Percentiles rank a stretch among this genome's conserved stretches.
Conservation (phyloP, 2,113 vertebrate species). For the Salvelinus fontinalis region DNA sequence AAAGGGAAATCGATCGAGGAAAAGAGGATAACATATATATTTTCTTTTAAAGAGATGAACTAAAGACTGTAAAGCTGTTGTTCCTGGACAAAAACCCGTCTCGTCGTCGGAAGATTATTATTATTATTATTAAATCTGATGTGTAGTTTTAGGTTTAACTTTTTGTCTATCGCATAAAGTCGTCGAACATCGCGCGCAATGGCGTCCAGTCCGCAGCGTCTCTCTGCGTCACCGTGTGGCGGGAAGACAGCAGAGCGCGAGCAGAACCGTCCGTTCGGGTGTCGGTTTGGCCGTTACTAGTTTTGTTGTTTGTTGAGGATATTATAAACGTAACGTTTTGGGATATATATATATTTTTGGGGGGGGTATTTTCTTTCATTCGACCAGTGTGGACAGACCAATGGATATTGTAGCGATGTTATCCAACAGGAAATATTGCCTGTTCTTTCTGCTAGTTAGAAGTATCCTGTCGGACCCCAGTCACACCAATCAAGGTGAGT, state of each 20-base stretch:
- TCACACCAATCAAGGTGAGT: slow-evolving; percentile 75
- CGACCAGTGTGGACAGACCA: background rate
- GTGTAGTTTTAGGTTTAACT: background rate
- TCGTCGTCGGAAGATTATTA: too few relatives aligned
- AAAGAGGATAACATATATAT: too few relatives aligned
- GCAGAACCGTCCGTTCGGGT: background rate
- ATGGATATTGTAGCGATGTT: slow-evolving; percentile 42
- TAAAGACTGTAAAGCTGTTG: background rate
- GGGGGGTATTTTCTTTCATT: background rate
- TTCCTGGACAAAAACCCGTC: background rate
- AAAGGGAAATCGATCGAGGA: too few relatives aligned
- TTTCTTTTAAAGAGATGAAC: too few relatives aligned
- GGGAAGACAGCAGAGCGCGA: background rate
- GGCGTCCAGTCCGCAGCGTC: slow-evolving; percentile 13
- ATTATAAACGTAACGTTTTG: background rate
- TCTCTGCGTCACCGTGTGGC: slow-evolving; percentile 15
- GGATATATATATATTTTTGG: background rate
- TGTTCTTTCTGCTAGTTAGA: slow-evolving; percentile 66
- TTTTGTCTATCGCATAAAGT: slow-evolving; percentile 16
- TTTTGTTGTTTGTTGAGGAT: background rate
- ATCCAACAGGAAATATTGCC: slow-evolving; percentile 63
- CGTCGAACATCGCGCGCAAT: slow-evolving; percentile 32
- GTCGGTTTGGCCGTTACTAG: background rate
- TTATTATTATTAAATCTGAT: background rate
- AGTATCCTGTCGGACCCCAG: slow-evolving; percentile 67